phyloP scores from a whole-genome alignment of 2,113 vertebrate genomes.

The Syrrhaptes paradoxus region DNA sequence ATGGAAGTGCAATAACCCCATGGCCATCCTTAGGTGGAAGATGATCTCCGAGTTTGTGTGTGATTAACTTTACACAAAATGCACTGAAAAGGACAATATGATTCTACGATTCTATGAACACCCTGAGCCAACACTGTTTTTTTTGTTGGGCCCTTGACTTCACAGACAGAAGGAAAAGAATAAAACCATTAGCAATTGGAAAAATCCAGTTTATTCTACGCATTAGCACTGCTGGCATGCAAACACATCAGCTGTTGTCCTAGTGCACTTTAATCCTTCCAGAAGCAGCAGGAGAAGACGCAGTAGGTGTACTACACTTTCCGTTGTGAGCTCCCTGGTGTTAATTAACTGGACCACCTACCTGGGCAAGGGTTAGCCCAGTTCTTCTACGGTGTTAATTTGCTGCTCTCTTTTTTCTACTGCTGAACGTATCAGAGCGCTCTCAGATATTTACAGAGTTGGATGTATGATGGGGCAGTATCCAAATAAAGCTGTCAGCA shows the following conservation, averaged over 20 bases:
- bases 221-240: conserved; percentile 34
- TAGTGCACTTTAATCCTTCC: neutral
- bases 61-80: neutral
- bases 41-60: neutral
- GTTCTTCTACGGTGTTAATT: neutral
- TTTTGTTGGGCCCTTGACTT: neutral
- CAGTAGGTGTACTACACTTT: conserved; percentile 1
- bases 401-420: neutral
- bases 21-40: neutral
- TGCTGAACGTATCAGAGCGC: neutral
- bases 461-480: neutral
- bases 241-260: conserved; percentile 29
- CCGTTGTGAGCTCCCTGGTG: neutral
- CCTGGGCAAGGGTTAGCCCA: neutral
- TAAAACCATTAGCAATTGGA: conserved; percentile 48
- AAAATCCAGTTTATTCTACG: conserved; percentile 52
- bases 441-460: neutral
- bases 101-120: neutral
- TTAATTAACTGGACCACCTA: neutral
- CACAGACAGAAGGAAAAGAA: conserved; percentile 51
- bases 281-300: conserved; percentile 15
- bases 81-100: neutral
- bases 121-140: neutral
- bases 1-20: neutral
- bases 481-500: neutral